These are phyloP conservation scores for Fragum sueziense DNA, from an alignment of 2,888 invertebrate species.

Conservation along the genomic window DNA sequence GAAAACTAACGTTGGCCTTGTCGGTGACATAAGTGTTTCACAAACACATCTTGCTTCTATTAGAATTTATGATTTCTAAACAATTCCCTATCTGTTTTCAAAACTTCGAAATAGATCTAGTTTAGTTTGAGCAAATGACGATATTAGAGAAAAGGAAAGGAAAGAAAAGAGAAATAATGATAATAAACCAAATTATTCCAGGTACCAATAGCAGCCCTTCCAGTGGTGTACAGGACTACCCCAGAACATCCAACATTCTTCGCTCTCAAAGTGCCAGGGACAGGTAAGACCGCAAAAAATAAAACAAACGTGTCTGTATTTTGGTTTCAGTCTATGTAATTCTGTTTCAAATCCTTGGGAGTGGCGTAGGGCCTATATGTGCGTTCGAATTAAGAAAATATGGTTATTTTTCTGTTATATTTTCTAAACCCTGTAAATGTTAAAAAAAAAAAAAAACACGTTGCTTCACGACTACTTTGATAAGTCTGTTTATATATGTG, in stretches of 20 bases:
- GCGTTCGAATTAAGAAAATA: too few relatives aligned
- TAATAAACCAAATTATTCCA: slow-evolving; percentile 24
- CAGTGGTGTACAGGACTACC: slow-evolving; percentile 72
- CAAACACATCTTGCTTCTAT: not conserved
- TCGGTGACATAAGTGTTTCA: too few relatives aligned
- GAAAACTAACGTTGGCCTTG: too few relatives aligned
- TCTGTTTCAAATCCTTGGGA: too few relatives aligned
- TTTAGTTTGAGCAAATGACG: too few relatives aligned
- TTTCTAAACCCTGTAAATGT: not conserved
- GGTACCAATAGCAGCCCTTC: slow-evolving; percentile 73
- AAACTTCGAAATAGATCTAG: too few relatives aligned
- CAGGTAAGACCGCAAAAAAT: slow-evolving; percentile 34
- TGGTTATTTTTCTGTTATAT: too few relatives aligned
- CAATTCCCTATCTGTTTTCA: too few relatives aligned
- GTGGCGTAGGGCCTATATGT: too few relatives aligned
- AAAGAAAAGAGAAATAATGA: slow-evolving; percentile 72
- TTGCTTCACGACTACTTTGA: not conserved
- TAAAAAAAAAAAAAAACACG: not conserved
- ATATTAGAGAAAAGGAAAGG: slow-evolving; percentile 66
- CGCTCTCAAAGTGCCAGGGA: slow-evolving; percentile 63
- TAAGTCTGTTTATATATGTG: not conserved
- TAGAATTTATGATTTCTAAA: slow-evolving; percentile 38
- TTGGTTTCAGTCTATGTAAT: not conserved
- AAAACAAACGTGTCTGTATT: not conserved
- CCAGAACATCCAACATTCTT: slow-evolving; percentile 67